These are phyloP conservation scores for Petaurus breviceps DNA, from an alignment of 2,113 vertebrate species.

Conservation along the genomic window DNA sequence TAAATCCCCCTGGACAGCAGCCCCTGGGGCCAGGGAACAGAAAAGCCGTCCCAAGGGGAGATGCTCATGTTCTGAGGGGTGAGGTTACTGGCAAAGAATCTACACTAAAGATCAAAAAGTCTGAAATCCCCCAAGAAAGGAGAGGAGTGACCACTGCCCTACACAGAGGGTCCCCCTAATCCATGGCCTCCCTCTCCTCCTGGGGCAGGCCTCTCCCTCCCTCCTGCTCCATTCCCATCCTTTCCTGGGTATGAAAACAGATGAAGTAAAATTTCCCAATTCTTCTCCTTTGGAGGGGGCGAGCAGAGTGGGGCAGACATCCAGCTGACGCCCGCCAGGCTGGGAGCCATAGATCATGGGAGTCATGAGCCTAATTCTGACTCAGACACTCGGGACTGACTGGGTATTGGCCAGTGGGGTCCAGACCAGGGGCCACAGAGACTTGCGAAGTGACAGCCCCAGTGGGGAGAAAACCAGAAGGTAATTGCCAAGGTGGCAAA, in stretches of 20 bases:
- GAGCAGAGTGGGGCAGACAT: conserved; percentile 31
- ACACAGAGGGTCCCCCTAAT: not conserved
- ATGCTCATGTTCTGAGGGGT: not conserved
- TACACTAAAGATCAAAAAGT: not conserved
- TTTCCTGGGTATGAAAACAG: conserved; percentile 30
- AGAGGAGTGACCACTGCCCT: not conserved
- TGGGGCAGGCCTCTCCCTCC: not conserved
- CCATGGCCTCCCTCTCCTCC: not conserved
- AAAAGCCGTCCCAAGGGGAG: not conserved
- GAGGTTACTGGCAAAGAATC: not conserved
- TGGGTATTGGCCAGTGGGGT: accelerated
- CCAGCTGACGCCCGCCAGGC: conserved; percentile 34
- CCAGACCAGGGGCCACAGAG: not conserved
- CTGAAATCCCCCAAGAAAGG: not conserved
- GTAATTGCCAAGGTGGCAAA: not conserved
- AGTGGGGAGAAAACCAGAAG: not conserved
- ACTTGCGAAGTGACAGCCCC: not conserved
- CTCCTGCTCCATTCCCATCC: not conserved
- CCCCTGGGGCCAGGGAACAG: not conserved
- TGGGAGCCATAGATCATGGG: not conserved
- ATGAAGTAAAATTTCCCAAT: conserved; percentile 54
- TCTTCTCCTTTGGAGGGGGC: conserved; percentile 35
- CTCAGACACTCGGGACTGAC: accelerated
- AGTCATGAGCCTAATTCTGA: not conserved
- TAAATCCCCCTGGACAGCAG: not conserved